phyloP scores from a whole-genome alignment of 2,797 vertebrate genomes.

The Euphonia xanthogaster region DNA sequence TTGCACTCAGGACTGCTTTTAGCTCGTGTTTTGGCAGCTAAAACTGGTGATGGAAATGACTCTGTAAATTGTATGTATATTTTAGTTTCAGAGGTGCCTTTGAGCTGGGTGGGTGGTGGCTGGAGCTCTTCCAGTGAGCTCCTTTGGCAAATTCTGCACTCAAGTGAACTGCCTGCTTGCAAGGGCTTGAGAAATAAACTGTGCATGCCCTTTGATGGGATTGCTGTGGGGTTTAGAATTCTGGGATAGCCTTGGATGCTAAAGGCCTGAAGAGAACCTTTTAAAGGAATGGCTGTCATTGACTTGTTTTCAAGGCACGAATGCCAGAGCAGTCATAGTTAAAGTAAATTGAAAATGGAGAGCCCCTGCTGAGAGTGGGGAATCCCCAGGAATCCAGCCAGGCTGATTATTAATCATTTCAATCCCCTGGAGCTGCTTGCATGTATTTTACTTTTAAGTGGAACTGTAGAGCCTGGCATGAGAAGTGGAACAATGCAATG shows the following conservation, averaged over 20 bases:
- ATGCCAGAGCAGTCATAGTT: not conserved
- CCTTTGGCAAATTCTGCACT: not conserved
- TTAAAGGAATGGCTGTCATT: not conserved
- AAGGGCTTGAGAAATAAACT: not conserved
- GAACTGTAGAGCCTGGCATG: not conserved
- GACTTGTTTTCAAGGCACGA: not conserved
- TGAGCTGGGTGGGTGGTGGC: not conserved
- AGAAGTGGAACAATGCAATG: not conserved
- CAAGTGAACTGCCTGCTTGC: not conserved
- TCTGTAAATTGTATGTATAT: fast-evolving
- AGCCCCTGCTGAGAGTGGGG: not conserved
- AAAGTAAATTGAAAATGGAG: not conserved
- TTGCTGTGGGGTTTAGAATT: not conserved
- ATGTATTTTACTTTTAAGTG: not conserved
- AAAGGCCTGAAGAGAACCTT: not conserved
- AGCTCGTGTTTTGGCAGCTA: not conserved
- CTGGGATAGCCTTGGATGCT: not conserved
- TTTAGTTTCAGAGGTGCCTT: not conserved
- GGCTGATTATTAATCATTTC: not conserved
- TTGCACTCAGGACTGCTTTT: not conserved
- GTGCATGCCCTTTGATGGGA: not conserved
- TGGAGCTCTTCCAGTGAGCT: not conserved
- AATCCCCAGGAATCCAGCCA: not conserved
- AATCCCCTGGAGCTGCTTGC: not conserved
- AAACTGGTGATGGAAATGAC: not conserved